phyloP scores from a whole-genome alignment of 2,113 vertebrate genomes.

The Colaptes auratus region DNA sequence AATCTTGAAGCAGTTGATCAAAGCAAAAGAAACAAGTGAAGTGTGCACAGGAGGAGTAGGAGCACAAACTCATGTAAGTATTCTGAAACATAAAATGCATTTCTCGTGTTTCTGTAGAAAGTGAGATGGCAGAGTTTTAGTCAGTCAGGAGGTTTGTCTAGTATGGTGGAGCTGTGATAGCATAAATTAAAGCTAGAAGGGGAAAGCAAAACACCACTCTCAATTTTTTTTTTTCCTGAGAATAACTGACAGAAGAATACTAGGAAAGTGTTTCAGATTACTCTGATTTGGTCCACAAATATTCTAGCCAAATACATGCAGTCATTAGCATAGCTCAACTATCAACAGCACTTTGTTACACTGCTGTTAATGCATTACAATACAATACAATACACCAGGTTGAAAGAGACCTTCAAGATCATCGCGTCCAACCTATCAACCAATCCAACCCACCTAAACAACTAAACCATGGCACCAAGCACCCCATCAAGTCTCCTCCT shows the following conservation, averaged over 20 bases:
- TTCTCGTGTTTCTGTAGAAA: background rate
- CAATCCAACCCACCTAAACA: too few relatives aligned
- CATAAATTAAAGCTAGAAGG: background rate
- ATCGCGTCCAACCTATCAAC: too few relatives aligned
- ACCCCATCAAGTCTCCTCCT: too few relatives aligned
- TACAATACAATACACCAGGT: too few relatives aligned
- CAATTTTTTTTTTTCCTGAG: background rate
- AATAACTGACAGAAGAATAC: background rate
- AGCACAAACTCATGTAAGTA: background rate
- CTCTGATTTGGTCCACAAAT: background rate
- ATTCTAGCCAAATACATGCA: background rate
- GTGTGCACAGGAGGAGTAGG: background rate
- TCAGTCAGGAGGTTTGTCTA: background rate
- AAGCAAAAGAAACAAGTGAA: conserved; percentile 22
- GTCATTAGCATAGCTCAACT: background rate
- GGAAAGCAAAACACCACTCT: background rate
- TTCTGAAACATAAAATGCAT: background rate
- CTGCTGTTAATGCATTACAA: background rate
- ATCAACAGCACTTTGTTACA: background rate
- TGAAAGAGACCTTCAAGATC: too few relatives aligned
- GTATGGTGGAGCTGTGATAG: background rate
- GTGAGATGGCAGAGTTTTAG: background rate
- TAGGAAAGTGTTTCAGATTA: background rate
- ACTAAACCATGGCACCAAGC: too few relatives aligned
- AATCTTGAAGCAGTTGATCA: background rate